Conservation (phyloP, 2,888 invertebrate genomes). For the Dendrolimus houi region DNA sequence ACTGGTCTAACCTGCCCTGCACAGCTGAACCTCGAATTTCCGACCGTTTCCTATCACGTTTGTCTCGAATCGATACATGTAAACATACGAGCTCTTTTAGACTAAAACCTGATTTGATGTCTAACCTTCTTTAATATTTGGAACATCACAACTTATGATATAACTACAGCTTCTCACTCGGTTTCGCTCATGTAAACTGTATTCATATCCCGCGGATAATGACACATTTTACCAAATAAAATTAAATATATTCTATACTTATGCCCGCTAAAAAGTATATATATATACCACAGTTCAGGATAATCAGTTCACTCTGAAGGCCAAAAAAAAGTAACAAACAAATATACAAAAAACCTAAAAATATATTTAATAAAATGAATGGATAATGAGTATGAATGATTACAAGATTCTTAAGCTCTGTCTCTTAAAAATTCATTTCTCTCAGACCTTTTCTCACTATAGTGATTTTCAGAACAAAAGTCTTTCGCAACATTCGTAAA, state of each 20-base stretch:
- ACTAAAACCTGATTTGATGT: conserved; percentile 21
- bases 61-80: conserved; percentile 43
- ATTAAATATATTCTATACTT: too few relatives aligned
- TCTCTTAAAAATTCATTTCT: neutral
- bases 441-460: neutral
- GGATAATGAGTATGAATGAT: neutral
- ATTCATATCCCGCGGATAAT: too few relatives aligned
- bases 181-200: too few relatives aligned
- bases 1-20: conserved; percentile 76
- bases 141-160: neutral
- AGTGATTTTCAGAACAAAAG: too few relatives aligned
- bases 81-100: conserved; percentile 38
- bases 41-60: conserved; percentile 65
- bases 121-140: conserved; percentile 18
- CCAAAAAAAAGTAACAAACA: too few relatives aligned
- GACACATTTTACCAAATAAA: too few relatives aligned
- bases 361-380: too few relatives aligned
- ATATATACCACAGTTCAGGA: too few relatives aligned
- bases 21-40: conserved; percentile 69
- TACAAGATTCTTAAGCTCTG: neutral
- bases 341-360: too few relatives aligned
- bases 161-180: neutral
- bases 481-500: too few relatives aligned
- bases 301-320: too few relatives aligned
- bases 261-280: too few relatives aligned